Conservation (phyloP, 1,140 invertebrate species). For the Cataglyphis hispanica region DNA sequence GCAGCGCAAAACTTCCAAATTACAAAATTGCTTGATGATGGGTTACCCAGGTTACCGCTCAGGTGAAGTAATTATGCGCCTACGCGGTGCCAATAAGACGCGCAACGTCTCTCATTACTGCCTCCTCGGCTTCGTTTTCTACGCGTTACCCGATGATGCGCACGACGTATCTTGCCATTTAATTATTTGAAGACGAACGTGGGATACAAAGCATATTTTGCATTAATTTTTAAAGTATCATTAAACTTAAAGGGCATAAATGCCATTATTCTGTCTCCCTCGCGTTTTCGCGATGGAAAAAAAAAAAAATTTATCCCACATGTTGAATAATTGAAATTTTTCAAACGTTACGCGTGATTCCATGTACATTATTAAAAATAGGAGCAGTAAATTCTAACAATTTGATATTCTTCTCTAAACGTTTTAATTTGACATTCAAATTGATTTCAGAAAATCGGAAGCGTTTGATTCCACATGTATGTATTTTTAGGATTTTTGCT, state of each 20-base stretch:
- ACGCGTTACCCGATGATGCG: not conserved
- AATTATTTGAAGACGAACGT: not conserved
- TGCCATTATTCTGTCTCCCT: not conserved
- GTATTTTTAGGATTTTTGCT: not conserved
- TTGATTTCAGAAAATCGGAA: not conserved
- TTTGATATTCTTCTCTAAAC: not conserved
- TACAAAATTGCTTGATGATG: slow-evolving; percentile 81
- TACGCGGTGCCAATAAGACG: slow-evolving; percentile 76
- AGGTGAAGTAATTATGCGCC: slow-evolving; percentile 76
- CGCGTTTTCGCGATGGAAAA: slow-evolving; percentile 32
- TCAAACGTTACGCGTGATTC: not conserved
- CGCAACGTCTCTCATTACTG: slow-evolving; percentile 69
- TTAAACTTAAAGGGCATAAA: not conserved
- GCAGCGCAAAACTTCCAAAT: slow-evolving; percentile 76
- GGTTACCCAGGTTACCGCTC: slow-evolving; percentile 70
- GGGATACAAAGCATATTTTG: not conserved
- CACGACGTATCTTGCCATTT: not conserved
- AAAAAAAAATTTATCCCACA: not conserved
- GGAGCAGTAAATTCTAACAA: not conserved
- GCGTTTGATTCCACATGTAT: not conserved
- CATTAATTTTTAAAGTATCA: slow-evolving; percentile 9
- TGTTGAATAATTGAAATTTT: slow-evolving; percentile 49
- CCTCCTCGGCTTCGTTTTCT: slow-evolving; percentile 41
- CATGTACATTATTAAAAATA: slow-evolving; percentile 7
- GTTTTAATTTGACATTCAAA: not conserved